Base-by-base conservation (phyloP, 2,888 invertebrate species). In the Cinara cedri region DNA sequence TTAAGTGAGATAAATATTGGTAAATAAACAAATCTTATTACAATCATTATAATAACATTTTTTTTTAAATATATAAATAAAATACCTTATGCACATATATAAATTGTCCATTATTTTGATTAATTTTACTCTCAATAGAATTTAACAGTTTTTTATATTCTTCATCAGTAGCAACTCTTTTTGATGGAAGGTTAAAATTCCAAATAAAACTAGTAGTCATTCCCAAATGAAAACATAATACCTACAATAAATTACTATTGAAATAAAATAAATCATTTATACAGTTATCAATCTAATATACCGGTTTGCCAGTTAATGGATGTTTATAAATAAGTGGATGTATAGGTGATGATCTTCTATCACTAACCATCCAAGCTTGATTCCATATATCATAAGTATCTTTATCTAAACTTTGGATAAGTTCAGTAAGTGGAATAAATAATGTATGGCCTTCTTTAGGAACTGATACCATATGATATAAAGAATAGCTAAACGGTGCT, bases 391-490 rank as follows among this genome's bases (percentile, higher is more conserved):
- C 78, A 46, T 81, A 82, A 55, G 82, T 83, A 24, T 82, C 82
- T 55, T 82, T 72, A 11, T 83, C 81, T 14, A 84, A 82, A 14
- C 82, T 81, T 74, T 84, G 82, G 21, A 84, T 82, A 9, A 84
- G 11, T 72, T 84, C 83, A 16, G 83, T 83, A 13, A 84, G 81
- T 13, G 84, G 84, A 49, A 83, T 83, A 81, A 84, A 84, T 13
- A 82, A 34, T 9, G 84, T 84, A 34, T 83, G 82, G 9, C 84
- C 84, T 60, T 82, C 80, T 78, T 82, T 83, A 2, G 84, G 84
- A 13, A 84, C 83, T 9, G 82, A 82, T 1, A 82, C 84, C 84
- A 84, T 84, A 70, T 84, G 84, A 74, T 84, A 84, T n/a, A 84
- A 34, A 14, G 84, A 84, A 80, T 84, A 84, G 13, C 83, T 81